phyloP scores from a whole-genome alignment of 2,888 invertebrate species.

The Ferdinandea cuprea region DNA sequence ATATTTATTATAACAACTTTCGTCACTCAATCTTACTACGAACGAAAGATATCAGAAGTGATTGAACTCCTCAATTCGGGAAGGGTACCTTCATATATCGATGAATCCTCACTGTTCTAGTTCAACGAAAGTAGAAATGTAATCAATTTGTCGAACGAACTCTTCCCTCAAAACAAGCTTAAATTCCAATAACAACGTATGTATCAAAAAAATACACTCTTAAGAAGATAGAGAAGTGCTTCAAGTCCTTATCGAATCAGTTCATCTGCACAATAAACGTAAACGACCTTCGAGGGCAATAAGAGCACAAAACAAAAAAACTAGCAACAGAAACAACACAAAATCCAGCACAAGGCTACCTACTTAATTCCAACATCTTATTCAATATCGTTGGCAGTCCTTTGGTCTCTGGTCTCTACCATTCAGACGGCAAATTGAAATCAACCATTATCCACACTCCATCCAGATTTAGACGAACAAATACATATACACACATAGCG shows the following conservation, averaged over 20 bases:
- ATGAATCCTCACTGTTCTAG: too few relatives aligned
- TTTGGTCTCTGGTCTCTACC: conserved; percentile 22
- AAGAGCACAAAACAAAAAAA: conserved; percentile 8
- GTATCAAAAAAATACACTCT: too few relatives aligned
- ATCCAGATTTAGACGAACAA: conserved; percentile 39
- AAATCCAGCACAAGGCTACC: conserved; percentile 39
- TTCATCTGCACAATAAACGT: conserved; percentile 16
- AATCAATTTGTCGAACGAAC: too few relatives aligned
- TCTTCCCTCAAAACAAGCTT: too few relatives aligned
- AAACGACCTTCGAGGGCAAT: not conserved
- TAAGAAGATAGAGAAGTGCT: too few relatives aligned
- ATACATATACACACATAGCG: conserved; percentile 13
- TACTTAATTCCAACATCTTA: conserved; percentile 60
- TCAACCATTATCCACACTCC: conserved; percentile 55
- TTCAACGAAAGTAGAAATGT: too few relatives aligned
- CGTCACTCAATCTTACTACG: too few relatives aligned
- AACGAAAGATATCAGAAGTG: too few relatives aligned
- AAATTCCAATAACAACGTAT: too few relatives aligned
- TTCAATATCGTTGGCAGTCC: conserved; percentile 47
- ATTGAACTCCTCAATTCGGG: too few relatives aligned
- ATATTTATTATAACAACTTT: too few relatives aligned
- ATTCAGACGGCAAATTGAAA: conserved; percentile 64
- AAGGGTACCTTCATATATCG: too few relatives aligned
- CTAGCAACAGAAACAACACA: conserved; percentile 3
- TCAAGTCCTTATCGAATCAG: conserved; percentile 5